phyloP scores from a whole-genome alignment of 2,113 vertebrate genomes.

The Chamaea fasciata region DNA sequence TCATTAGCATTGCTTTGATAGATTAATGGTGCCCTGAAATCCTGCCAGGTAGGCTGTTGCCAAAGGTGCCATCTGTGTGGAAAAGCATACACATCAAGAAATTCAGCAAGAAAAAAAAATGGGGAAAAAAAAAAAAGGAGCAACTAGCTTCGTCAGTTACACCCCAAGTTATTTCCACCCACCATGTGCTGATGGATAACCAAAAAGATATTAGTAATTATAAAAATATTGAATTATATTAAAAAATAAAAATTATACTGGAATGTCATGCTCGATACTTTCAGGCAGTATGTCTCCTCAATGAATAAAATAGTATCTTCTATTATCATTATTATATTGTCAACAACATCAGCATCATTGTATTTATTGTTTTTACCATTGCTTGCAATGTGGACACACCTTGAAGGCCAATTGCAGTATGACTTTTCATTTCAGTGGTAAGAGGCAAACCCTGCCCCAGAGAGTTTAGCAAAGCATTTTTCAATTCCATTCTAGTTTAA shows the following conservation, averaged over 20 bases:
- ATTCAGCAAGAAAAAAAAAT: background rate
- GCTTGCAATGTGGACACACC: background rate
- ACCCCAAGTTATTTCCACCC: constrained; percentile 42
- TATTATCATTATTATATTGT: background rate
- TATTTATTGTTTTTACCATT: background rate
- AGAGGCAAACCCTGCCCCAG: background rate
- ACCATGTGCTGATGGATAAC: constrained; percentile 5
- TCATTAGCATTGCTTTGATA: constrained; percentile 65
- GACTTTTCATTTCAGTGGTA: background rate
- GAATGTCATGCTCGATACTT: background rate
- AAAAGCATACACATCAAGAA: constrained; percentile 48
- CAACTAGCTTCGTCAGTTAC: background rate
- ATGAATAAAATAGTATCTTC: background rate
- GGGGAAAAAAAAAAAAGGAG: background rate
- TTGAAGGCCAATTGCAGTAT: background rate
- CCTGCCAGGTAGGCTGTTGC: constrained; percentile 51
- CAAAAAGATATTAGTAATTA: background rate
- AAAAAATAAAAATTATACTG: background rate
- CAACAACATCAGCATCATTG: background rate
- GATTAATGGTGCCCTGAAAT: constrained; percentile 61
- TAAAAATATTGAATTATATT: background rate
- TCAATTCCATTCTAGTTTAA: background rate
- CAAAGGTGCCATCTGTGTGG: constrained; percentile 61
- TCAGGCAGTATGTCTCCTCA: background rate
- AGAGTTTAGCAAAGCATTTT: background rate